These are phyloP conservation scores for Aldabrachelys gigantea DNA, from an alignment of 2,113 vertebrate genomes.

Conservation along the genomic window DNA sequence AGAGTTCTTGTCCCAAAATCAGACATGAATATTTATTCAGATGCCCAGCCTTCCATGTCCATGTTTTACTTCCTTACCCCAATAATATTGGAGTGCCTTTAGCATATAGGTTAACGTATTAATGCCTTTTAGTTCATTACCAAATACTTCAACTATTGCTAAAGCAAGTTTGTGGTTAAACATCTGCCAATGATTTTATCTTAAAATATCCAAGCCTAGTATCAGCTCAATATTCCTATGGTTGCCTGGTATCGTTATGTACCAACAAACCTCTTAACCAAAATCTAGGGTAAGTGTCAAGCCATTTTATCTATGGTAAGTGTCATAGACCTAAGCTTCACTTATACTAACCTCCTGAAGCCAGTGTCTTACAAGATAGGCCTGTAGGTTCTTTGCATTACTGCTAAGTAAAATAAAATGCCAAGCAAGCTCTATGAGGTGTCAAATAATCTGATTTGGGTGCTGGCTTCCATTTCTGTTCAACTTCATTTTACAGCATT, in stretches of 20 bases:
- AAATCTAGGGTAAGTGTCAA: not conserved
- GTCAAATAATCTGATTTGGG: constrained; percentile 30
- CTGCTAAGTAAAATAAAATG: not conserved
- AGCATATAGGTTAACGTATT: not conserved
- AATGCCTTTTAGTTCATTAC: not conserved
- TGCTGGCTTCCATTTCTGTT: not conserved
- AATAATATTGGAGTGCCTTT: not conserved
- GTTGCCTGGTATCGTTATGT: not conserved
- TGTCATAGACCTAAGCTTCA: not conserved
- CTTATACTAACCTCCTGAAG: not conserved
- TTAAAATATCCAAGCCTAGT: not conserved
- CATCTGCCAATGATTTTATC: not conserved
- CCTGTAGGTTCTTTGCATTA: not conserved
- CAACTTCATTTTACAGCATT: not conserved
- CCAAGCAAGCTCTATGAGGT: not conserved
- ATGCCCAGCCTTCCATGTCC: not conserved
- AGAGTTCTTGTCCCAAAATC: not conserved
- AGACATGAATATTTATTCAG: not conserved
- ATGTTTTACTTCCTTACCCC: not conserved
- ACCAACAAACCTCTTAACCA: not conserved
- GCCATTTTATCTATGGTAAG: not conserved
- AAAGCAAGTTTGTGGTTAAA: not conserved
- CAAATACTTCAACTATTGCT: not conserved
- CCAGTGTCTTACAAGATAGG: not conserved
- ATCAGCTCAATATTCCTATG: not conserved